Conservation (phyloP, 2,888 invertebrate species). For the Encarsia formosa region DNA sequence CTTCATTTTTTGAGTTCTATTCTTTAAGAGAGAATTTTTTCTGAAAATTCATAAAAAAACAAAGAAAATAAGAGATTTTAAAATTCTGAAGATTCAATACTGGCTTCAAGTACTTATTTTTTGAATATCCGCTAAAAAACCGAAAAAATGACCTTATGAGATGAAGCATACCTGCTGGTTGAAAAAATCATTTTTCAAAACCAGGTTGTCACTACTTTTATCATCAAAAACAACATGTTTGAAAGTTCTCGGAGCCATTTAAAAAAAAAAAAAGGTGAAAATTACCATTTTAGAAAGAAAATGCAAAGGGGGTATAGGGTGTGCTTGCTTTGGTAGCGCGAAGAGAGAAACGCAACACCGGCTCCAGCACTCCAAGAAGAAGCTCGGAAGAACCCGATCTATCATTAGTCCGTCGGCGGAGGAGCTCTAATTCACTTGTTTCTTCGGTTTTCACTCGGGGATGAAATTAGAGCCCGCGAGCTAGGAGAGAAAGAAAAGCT, state of each 20-base stretch:
- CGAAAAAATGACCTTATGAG: too few relatives aligned
- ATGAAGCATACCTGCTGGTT: too few relatives aligned
- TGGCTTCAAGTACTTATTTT: too few relatives aligned
- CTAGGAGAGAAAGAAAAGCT: conserved; percentile 20
- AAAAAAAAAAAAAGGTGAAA: conserved; percentile 18
- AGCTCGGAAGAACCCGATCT: conserved; percentile 38
- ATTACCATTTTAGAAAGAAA: conserved; percentile 33
- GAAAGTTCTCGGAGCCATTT: too few relatives aligned
- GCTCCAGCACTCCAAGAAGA: conserved; percentile 1
- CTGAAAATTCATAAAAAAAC: too few relatives aligned
- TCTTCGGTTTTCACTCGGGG: conserved; percentile 49
- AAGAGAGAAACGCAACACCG: conserved; percentile 17
- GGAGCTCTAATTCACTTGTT: conserved; percentile 48
- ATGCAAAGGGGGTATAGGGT: conserved; percentile 9
- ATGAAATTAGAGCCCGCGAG: conserved; percentile 37
- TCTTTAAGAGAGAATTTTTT: too few relatives aligned
- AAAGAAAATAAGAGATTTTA: too few relatives aligned
- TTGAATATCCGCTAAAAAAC: too few relatives aligned
- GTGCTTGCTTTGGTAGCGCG: too few relatives aligned
- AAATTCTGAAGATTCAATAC: too few relatives aligned
- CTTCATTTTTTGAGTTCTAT: too few relatives aligned
- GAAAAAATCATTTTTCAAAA: too few relatives aligned
- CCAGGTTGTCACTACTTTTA: not conserved
- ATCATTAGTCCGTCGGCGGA: conserved; percentile 39
- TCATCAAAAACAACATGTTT: not conserved